These are phyloP conservation scores for Epizoanthus rinbou DNA, from an alignment of 92 coral and sea anemone species.

Conservation along the genomic window DNA sequence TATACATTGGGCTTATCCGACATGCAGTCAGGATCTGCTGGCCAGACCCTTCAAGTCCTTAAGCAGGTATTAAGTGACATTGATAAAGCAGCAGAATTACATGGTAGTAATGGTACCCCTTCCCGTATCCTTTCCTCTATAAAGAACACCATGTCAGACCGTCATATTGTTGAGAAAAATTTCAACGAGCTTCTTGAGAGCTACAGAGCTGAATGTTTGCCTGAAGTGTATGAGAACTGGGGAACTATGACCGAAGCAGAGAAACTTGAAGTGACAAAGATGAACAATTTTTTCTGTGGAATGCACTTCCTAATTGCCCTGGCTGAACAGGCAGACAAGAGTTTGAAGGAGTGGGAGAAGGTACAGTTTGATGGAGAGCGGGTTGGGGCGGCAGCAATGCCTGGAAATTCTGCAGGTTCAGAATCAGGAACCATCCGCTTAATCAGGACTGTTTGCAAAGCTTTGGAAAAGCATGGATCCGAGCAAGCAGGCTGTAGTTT, in stretches of 20 bases:
- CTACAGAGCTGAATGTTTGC: slow-evolving; percentile 28
- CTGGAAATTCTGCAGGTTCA: slow-evolving; percentile 45
- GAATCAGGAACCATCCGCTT: slow-evolving; percentile 66
- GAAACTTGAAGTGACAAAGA: slow-evolving; percentile 38
- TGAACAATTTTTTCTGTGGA: slow-evolving; percentile 66
- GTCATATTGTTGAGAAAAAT: neutral
- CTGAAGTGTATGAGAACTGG: slow-evolving; percentile 37
- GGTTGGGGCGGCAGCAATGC: slow-evolving; percentile 45
- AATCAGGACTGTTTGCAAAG: slow-evolving; percentile 61
- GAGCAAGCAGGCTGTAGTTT: slow-evolving; percentile 54
- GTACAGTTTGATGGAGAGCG: slow-evolving; percentile 53
- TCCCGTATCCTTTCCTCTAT: slow-evolving; percentile 41
- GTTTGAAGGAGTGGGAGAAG: slow-evolving; percentile 61
- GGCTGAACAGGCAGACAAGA: slow-evolving; percentile 65
- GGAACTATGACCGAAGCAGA: slow-evolving; percentile 29
- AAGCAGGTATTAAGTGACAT: slow-evolving; percentile 55
- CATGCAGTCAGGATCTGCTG: slow-evolving; percentile 51
- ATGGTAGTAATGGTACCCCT: slow-evolving; percentile 28
- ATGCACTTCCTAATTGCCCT: slow-evolving; percentile 55
- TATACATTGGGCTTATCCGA: slow-evolving; percentile 48
- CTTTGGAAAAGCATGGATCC: slow-evolving; percentile 59
- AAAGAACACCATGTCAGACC: slow-evolving; percentile 46
- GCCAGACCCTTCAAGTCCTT: slow-evolving; percentile 42
- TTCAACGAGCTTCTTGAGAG: neutral
- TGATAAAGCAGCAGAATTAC: slow-evolving; percentile 46